These are phyloP conservation scores for Zele albiditarsus DNA, from an alignment of 2,888 invertebrate species.

Conservation along the genomic window DNA sequence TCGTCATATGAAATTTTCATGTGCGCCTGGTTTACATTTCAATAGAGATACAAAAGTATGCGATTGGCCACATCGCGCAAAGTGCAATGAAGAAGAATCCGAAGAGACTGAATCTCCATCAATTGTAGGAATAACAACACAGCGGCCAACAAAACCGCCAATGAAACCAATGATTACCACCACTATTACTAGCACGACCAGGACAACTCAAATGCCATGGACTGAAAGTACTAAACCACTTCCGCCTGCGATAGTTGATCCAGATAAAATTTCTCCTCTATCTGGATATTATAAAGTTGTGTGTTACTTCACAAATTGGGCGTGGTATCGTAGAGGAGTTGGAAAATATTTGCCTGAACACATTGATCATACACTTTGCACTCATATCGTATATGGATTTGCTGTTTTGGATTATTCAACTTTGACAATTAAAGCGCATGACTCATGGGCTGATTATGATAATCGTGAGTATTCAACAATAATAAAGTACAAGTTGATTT, in stretches of 20 bases:
- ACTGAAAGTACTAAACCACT: slow-evolving; percentile 61
- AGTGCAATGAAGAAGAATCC: slow-evolving; percentile 73
- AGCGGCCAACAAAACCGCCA: slow-evolving; percentile 9
- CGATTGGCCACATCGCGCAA: slow-evolving; percentile 82
- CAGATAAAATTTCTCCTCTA: slow-evolving; percentile 73
- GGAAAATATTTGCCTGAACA: slow-evolving; percentile 91
- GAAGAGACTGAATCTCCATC: slow-evolving; percentile 42
- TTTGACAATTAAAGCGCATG: slow-evolving; percentile 86
- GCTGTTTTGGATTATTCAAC: slow-evolving; percentile 91
- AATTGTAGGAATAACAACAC: slow-evolving; percentile 35
- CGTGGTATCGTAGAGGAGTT: slow-evolving; percentile 88
- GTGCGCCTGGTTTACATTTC: slow-evolving; percentile 86
- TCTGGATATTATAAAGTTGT: slow-evolving; percentile 86
- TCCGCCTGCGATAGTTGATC: slow-evolving; percentile 71
- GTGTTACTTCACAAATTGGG: slow-evolving; percentile 96
- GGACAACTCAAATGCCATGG: slow-evolving; percentile 12
- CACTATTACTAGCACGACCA: slow-evolving; percentile 35
- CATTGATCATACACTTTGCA: slow-evolving; percentile 90
- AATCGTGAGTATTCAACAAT: slow-evolving; percentile 84
- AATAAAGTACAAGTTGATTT: no score
- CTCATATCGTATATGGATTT: slow-evolving; percentile 94
- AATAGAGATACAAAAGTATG: slow-evolving; percentile 80
- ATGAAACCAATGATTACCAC: slow-evolving; percentile 50
- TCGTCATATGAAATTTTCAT: slow-evolving; percentile 81
- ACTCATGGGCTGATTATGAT: slow-evolving; percentile 92